Evolutionary conservation across 2,113 vertebrate genomes (phyloP).

Genomic region (Carassius auratus): DNA sequence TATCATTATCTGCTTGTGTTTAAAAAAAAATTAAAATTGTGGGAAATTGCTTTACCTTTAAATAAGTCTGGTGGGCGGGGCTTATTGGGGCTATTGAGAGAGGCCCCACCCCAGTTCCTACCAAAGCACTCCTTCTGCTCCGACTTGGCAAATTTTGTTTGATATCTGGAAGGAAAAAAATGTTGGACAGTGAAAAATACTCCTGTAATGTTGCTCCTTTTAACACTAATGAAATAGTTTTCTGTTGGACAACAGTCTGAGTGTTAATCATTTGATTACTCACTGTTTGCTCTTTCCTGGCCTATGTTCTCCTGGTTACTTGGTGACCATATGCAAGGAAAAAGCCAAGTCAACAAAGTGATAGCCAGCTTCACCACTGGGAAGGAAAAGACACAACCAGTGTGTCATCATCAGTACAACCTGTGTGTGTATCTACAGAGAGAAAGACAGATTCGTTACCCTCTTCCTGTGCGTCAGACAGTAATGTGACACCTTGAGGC

Average conservation of each 20-base stretch:
- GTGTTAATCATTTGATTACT: not conserved
- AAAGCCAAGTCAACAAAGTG: constrained; percentile 51
- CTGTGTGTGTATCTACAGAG: constrained; percentile 2
- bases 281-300: not conserved
- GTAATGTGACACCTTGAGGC: constrained; percentile 79
- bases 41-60: constrained; percentile 42
- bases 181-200: too few species aligned
- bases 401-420: not conserved
- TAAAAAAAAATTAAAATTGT: not conserved
- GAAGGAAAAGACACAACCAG: not conserved
- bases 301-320: constrained; percentile 7
- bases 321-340: constrained; percentile 39
- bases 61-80: constrained; percentile 49
- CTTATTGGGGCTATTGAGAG: constrained; percentile 57
- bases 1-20: not conserved
- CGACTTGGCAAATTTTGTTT: constrained; percentile 72
- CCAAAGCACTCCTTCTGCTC: constrained; percentile 67
- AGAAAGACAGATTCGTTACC: constrained; percentile 68
- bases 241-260: not conserved
- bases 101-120: constrained; percentile 61
- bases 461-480: constrained; percentile 86
- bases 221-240: not conserved
- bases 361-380: constrained; percentile 51
- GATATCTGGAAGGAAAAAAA: constrained; percentile 60
- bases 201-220: not conserved